These are phyloP conservation scores for Euborellia annulipes DNA, from an alignment of 1,140 invertebrate species.

Conservation along the genomic window DNA sequence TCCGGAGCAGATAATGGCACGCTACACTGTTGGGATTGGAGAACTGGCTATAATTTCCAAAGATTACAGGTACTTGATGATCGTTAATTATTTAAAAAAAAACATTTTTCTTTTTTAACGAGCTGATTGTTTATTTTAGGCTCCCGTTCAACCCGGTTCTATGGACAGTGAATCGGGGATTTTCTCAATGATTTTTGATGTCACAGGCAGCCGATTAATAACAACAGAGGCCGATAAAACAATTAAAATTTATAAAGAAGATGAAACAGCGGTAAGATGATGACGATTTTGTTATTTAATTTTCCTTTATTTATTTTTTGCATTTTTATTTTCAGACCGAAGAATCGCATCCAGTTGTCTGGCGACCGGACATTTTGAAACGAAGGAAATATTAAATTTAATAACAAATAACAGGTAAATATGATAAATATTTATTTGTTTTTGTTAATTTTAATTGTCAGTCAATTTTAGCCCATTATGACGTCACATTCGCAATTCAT, in stretches of 20 bases:
- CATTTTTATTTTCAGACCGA: conserved; percentile 51
- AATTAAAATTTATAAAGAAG: conserved; percentile 98
- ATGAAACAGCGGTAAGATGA: conserved; percentile 77
- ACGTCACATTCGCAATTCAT: no score
- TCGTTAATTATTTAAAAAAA: no score
- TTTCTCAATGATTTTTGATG: conserved; percentile 89
- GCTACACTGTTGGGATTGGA: conserved; percentile 97
- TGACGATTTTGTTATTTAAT: no score
- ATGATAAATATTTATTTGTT: no score
- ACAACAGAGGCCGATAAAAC: conserved; percentile 98
- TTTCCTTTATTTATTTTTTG: conserved; percentile 8
- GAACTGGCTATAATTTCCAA: conserved; percentile 97
- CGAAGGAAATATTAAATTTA: conserved; percentile 63
- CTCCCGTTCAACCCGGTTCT: conserved; percentile 91
- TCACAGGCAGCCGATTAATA: conserved; percentile 81
- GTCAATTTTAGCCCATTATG: no score
- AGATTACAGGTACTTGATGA: conserved; percentile 40
- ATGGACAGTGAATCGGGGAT: conserved; percentile 98
- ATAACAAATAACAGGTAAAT: no score
- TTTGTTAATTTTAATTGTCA: no score
- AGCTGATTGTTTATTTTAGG: conserved; percentile 35
- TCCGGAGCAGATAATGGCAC: conserved; percentile 99
- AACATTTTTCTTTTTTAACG: no score
- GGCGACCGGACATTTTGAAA: conserved; percentile 90
- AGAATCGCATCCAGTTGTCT: conserved; percentile 92